A percentile compares a stretch with the other conserved stretches of the same genome.
These are phyloP conservation scores for Papilio xuthus DNA, from an alignment of 1,140 invertebrate species.

Conservation along the genomic window DNA sequence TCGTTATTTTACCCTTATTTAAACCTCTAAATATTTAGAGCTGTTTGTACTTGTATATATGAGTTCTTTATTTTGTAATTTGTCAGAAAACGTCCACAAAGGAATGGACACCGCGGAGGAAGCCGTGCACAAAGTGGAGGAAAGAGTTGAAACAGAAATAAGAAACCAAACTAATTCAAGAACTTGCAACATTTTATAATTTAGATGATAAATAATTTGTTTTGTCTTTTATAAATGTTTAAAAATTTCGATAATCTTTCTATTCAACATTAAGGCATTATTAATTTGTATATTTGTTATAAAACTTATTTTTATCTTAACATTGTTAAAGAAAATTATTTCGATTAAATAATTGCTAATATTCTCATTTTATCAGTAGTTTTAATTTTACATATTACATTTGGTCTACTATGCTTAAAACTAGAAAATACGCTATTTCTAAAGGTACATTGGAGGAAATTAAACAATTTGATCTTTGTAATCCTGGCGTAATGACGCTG, in stretches of 20 bases:
- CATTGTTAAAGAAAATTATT: constrained; percentile 14
- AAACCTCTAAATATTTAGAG: not conserved
- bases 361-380: not conserved
- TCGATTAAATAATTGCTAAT: constrained; percentile 4
- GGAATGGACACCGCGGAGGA: constrained; percentile 68
- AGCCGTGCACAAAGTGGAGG: constrained; percentile 69
- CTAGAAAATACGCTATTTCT: too few species aligned
- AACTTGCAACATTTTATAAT: constrained; percentile 76
- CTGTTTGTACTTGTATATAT: not conserved
- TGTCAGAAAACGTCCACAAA: constrained; percentile 72
- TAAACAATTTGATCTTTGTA: too few species aligned
- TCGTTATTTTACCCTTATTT: not conserved
- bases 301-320: not conserved
- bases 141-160: constrained; percentile 73
- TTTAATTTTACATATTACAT: not conserved
- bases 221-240: constrained; percentile 36
- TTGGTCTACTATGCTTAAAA: too few species aligned
- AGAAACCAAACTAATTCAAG: constrained; percentile 74
- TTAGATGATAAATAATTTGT: not conserved
- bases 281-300: constrained; percentile 32
- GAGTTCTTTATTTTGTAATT: constrained; percentile 26
- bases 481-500: too few species aligned
- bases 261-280: constrained; percentile 10
- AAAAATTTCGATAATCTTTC: constrained; percentile 33
- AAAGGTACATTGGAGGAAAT: too few species aligned